Percentiles rank a stretch among this genome's conserved stretches.
Evolutionary conservation across 2,888 invertebrate species (phyloP).

Genomic region (Stenichneumon culpator): DNA sequence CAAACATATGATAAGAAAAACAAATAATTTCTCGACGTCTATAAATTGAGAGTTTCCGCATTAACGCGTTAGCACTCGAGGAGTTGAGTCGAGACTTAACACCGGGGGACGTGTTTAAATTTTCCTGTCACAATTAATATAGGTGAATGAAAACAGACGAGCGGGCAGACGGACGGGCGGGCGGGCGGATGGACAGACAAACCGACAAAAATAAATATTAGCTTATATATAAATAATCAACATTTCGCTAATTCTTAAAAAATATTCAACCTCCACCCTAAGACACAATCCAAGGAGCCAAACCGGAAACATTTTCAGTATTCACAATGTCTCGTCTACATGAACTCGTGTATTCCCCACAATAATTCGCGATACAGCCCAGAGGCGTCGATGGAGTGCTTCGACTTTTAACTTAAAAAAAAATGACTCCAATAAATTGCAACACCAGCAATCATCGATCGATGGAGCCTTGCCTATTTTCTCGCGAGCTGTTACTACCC

Average conservation of each 20-base stretch:
- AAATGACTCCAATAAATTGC: conserved; percentile 57
- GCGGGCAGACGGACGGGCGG: too few relatives aligned
- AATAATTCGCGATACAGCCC: conserved; percentile 35
- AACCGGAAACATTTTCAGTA: not conserved
- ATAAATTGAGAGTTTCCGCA: too few relatives aligned
- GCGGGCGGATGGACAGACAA: not conserved
- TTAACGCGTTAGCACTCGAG: too few relatives aligned
- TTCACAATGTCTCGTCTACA: not conserved
- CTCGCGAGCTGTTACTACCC: conserved; percentile 22
- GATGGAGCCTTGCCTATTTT: conserved; percentile 40
- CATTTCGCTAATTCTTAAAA: not conserved
- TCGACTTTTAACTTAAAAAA: not conserved
- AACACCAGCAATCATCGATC: conserved; percentile 58
- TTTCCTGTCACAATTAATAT: not conserved
- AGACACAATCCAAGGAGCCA: not conserved
- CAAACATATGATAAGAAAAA: too few relatives aligned
- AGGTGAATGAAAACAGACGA: not conserved
- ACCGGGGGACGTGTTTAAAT: too few relatives aligned
- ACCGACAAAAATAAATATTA: not conserved
- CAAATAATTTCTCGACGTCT: too few relatives aligned
- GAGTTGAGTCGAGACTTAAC: too few relatives aligned
- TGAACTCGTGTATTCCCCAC: conserved; percentile 10
- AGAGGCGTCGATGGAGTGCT: conserved; percentile 36
- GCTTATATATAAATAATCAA: too few relatives aligned
- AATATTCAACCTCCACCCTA: not conserved